Conservation (phyloP, 2,113 vertebrate species). For the Herpailurus yagouaroundi region DNA sequence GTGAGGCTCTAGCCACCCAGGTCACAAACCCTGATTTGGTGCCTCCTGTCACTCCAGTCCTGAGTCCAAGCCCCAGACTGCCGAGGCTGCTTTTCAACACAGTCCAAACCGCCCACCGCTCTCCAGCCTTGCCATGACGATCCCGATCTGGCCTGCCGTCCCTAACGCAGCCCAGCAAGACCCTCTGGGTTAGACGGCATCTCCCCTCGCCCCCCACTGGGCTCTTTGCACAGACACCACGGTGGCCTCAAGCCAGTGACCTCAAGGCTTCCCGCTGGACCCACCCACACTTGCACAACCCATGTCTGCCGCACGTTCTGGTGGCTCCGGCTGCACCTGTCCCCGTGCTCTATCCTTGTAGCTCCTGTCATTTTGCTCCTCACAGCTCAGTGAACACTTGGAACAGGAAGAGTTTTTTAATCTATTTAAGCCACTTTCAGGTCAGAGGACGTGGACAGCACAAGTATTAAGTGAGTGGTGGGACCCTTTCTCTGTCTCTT, state of each 20-base stretch:
- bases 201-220: background rate
- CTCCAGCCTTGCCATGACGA: accelerated
- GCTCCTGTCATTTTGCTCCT: accelerated
- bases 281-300: accelerated
- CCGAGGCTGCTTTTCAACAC: background rate
- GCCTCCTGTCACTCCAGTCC: background rate
- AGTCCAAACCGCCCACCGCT: background rate
- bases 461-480: accelerated
- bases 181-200: background rate
- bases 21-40: accelerated
- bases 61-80: background rate
- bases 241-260: background rate
- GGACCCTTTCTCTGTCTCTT: accelerated
- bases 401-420: background rate
- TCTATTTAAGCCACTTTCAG: background rate
- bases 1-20: background rate
- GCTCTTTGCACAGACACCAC: accelerated
- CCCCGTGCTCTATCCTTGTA: background rate
- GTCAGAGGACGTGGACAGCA: accelerated
- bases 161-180: background rate
- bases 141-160: background rate
- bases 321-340: background rate
- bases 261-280: background rate
- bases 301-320: accelerated
- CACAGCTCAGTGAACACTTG: accelerated